Conservation (phyloP, 2,113 vertebrate species). For the Atrichornis clamosus region DNA sequence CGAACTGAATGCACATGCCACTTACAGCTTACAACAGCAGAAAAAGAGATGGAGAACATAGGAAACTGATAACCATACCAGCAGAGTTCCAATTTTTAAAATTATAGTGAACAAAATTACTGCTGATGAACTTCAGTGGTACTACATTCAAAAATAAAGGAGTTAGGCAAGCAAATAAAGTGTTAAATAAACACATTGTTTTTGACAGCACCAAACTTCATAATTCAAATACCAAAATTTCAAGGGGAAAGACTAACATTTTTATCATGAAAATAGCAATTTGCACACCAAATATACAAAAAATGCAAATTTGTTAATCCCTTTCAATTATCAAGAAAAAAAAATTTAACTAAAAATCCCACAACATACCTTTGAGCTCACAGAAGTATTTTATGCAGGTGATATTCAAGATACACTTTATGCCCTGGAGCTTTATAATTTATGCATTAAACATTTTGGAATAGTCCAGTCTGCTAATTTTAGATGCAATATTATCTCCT, state of each 20-base stretch:
- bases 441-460: not conserved
- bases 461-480: not conserved
- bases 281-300: not conserved
- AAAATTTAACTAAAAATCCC: not conserved
- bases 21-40: not conserved
- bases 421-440: not conserved
- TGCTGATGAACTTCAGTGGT: not conserved
- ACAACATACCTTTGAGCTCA: not conserved
- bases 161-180: not conserved
- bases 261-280: not conserved
- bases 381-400: not conserved
- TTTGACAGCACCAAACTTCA: not conserved
- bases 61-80: not conserved
- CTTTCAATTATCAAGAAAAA: not conserved
- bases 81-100: not conserved
- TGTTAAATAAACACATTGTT: not conserved
- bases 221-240: not conserved
- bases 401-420: not conserved
- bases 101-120: not conserved
- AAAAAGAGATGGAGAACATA: not conserved
- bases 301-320: not conserved
- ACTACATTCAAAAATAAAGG: not conserved
- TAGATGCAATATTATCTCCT: not conserved
- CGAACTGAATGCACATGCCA: not conserved
- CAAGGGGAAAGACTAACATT: not conserved